These are phyloP conservation scores for Cephalopterus ornatus DNA, from an alignment of 2,113 vertebrate genomes.

Conservation along the genomic window DNA sequence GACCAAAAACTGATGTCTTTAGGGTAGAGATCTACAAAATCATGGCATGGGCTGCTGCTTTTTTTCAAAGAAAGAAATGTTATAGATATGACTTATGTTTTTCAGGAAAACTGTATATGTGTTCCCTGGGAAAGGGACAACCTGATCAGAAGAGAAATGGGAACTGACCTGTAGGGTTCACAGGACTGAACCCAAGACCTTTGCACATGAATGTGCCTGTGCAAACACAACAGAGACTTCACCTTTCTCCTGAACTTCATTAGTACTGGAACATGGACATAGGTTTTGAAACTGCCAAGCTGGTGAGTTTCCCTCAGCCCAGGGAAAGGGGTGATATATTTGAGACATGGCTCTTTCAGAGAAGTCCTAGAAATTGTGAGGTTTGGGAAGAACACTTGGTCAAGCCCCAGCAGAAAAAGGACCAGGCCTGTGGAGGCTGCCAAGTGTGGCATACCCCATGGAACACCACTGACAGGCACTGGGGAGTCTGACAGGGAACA, in stretches of 20 bases:
- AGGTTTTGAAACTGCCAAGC: background rate
- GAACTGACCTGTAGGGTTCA: background rate
- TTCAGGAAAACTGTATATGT: background rate
- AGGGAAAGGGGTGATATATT: background rate
- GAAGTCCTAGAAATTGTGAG: background rate
- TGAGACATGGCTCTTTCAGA: background rate
- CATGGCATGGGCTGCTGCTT: background rate
- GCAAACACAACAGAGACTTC: background rate
- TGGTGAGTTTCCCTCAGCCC: background rate
- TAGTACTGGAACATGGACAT: background rate
- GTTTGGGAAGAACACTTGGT: background rate
- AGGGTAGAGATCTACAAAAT: background rate
- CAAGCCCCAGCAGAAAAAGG: background rate
- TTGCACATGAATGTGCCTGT: background rate
- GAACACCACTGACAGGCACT: background rate
- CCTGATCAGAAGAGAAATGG: background rate
- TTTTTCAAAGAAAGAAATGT: background rate
- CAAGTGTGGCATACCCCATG: background rate
- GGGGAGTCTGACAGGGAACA: background rate
- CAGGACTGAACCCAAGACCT: background rate
- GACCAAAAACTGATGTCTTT: background rate
- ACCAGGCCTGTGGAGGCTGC: background rate
- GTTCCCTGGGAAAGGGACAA: background rate
- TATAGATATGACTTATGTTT: rapidly evolving
- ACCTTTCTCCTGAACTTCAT: background rate